Evolutionary conservation across 1,140 invertebrate genomes (phyloP), one percentile per base, ranked within the genome.

Genomic region (Tetramorium parvispinum): DNA sequence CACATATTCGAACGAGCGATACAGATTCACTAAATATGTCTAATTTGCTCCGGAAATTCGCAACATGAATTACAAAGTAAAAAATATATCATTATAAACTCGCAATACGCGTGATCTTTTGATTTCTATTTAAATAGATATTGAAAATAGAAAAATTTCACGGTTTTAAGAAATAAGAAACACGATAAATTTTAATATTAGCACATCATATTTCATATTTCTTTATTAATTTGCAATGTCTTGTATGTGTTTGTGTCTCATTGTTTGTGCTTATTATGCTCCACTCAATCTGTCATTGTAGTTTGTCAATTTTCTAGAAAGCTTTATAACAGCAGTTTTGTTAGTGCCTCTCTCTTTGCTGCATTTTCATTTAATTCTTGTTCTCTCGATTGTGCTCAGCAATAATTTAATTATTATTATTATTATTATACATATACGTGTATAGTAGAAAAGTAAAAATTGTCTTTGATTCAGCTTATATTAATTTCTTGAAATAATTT

Each of bases 61-160:
- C 21, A 5, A 46, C 21, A 24, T 49, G 7, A 57, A 2, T 71
- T 55, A 16, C 18, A 57, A 18, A 11, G 3, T 1, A 21, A 66
- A 32, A 40, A 53, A 18, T 49, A 24, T 51, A 13, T 11, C 32
- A 10, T 37, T 40, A 37, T 40, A 68, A 68, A 16, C 37, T 21
- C 16, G n/a, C 13, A 37, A 78, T 46, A 4, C 32, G 3, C 16
- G 27, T 32, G 18, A 27, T 32, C 3, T 21, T 18, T 21, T 7
- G 0, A 73, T 73, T 77, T 32, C 37, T 10, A 43, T 59, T 27
- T 4, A 21, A 76, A 76, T 55, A 55, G 21, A n/a, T 75, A 55
- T 32, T 55, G 21, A 16, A 21, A 21, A 73, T 71, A 10, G 8
- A 63, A 27, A 18, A 40, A 18, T 77, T 43, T 0, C 59, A 57